Base-by-base conservation (phyloP, 2,888 invertebrate genomes). In the Melanophora roralis region DNA sequence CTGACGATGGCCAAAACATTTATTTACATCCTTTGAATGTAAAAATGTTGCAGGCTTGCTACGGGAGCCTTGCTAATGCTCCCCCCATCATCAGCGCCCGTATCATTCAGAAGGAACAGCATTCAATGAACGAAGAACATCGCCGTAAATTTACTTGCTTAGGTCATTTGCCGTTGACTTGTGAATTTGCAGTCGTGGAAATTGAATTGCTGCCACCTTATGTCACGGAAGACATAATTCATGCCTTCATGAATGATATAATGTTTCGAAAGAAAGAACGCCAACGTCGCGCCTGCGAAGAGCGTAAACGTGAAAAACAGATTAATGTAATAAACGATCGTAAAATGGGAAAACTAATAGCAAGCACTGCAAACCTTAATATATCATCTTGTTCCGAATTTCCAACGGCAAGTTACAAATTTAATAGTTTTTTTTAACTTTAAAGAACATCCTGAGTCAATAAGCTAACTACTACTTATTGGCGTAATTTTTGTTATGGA, bases 1-100 rank as follows among this genome's bases (percentile, higher is more conserved):
- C 97, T 82, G 92, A 93, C 49, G 97, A 97, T 89, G 98, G 98
- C 0, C 98, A 98, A 89, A 96, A 97, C 88, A 93, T 98, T 68
- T 99, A 96, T 89, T 91, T 98, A 79, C 96, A 98, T 89, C 94
- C 96, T 12, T 90, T 98, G 85, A 98, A 98, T 89, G 95, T 96
- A 8, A 94, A 95, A 78, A 95, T 98, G 93, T 89, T 99, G 84
- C 95, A 96, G 86, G 93, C 94, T 73, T 94, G 96, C 73, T 98
- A 97, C 91, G 97, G 97, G 7, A 92, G 93, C 7, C 90, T 98
- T 75, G 94, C 95, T 73, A 91, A 93, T 68, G 95, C 95, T 67
- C 98, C 98, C 47, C 91, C 90, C 19, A 86, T 91, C 2, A 92
- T 98, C 65, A 92, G 91, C 1, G 97, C 96, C 0, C 93, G 92